Conservation (phyloP, 2,888 invertebrate genomes). For the Dolichomitus sp. region DNA sequence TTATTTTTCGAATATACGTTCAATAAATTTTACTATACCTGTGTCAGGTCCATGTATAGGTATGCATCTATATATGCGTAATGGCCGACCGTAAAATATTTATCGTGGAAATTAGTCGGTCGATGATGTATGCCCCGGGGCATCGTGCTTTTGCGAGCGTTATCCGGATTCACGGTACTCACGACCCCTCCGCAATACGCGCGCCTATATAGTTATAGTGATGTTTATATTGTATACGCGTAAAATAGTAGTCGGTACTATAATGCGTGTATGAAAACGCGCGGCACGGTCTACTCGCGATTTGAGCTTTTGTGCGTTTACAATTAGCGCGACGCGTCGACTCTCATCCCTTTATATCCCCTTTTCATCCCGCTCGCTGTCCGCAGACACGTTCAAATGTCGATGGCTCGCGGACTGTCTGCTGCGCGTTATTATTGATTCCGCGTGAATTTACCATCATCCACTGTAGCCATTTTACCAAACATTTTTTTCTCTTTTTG, state of each 20-base stretch:
- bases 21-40: conserved; percentile 34
- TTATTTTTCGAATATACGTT: conserved; percentile 6
- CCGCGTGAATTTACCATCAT: conserved; percentile 9
- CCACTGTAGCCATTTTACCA: background rate
- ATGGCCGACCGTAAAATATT: conserved; percentile 83
- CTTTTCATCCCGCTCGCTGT: conserved; percentile 22
- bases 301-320: conserved; percentile 64
- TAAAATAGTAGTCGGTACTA: conserved; percentile 57
- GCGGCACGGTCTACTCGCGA: conserved; percentile 36
- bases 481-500: conserved; percentile 61
- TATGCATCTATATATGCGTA: conserved; percentile 74
- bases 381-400: conserved; percentile 55
- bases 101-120: conserved; percentile 82
- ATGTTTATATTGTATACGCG: conserved; percentile 48
- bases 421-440: conserved; percentile 36
- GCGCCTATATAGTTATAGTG: conserved; percentile 11
- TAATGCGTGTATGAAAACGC: conserved; percentile 53
- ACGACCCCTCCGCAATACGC: conserved; percentile 68
- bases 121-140: conserved; percentile 79
- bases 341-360: conserved; percentile 61
- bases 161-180: conserved; percentile 69
- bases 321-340: conserved; percentile 68
- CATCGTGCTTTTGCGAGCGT: conserved; percentile 69
- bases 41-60: conserved; percentile 69
- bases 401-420: conserved; percentile 55